These are phyloP conservation scores for Nasonia longicornis DNA, from an alignment of 1,140 invertebrate genomes.

Conservation along the genomic window DNA sequence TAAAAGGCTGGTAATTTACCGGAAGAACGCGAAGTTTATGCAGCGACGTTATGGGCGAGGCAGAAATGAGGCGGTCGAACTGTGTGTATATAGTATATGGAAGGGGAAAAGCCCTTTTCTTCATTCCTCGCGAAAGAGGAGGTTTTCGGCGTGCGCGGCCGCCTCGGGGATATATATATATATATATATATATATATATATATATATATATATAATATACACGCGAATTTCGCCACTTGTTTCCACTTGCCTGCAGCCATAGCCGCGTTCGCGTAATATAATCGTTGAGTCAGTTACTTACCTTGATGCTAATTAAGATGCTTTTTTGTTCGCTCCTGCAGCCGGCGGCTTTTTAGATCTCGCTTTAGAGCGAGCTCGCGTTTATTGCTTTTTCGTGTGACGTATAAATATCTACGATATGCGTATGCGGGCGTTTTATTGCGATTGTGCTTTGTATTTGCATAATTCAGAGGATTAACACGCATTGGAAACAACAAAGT, in stretches of 20 bases:
- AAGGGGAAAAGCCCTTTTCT: neutral
- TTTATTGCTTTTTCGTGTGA: too few species aligned
- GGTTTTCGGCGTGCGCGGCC: neutral
- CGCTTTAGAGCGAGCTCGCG: neutral
- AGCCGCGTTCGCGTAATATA: neutral
- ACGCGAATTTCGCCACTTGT: neutral
- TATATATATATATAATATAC: neutral
- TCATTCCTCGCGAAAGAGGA: neutral
- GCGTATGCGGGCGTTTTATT: too few species aligned
- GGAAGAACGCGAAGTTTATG: slow-evolving; percentile 37
- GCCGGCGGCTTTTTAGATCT: neutral
- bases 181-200: neutral
- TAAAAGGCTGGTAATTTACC: slow-evolving; percentile 36
- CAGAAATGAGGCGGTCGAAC: neutral
- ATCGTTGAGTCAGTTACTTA: neutral
- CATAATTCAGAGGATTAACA: too few species aligned
- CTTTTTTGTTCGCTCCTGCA: neutral
- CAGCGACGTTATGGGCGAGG: slow-evolving; percentile 12
- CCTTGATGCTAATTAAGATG: neutral
- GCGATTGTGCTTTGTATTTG: too few species aligned
- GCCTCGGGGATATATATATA: neutral
- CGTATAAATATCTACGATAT: too few species aligned
- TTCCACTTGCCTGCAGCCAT: neutral
- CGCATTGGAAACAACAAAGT: too few species aligned
- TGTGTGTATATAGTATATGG: neutral